phyloP scores from a whole-genome alignment of 2,888 invertebrate species.

The Bruchidius siliquastri region DNA sequence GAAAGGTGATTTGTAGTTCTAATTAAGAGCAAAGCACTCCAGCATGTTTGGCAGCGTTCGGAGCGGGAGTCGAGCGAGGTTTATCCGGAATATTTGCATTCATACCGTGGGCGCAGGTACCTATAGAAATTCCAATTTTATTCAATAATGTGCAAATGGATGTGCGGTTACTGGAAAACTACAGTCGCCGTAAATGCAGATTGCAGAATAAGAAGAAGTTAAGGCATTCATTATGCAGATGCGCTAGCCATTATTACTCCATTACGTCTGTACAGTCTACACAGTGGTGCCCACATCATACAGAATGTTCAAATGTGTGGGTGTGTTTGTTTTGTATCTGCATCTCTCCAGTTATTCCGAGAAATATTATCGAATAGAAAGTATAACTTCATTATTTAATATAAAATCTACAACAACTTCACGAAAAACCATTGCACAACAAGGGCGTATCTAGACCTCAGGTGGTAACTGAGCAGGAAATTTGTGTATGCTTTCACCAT shows the following conservation, averaged over 20 bases:
- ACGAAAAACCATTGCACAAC: too few relatives aligned
- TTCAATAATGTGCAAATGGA: not conserved
- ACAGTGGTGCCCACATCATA: not conserved
- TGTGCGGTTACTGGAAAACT: not conserved
- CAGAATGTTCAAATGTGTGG: too few relatives aligned
- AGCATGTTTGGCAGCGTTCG: not conserved
- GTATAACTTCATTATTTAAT: too few relatives aligned
- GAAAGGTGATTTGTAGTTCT: not conserved
- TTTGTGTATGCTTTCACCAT: too few relatives aligned
- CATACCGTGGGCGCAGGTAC: not conserved
- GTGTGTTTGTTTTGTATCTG: too few relatives aligned
- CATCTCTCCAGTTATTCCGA: too few relatives aligned
- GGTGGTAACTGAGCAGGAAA: too few relatives aligned
- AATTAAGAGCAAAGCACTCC: not conserved
- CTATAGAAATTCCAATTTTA: not conserved
- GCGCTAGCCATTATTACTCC: not conserved
- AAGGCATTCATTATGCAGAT: not conserved
- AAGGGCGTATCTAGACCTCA: too few relatives aligned
- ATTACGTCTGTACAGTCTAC: not conserved
- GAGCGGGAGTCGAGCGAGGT: not conserved
- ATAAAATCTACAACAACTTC: too few relatives aligned
- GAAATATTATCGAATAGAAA: too few relatives aligned
- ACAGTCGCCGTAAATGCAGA: not conserved
- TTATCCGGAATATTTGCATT: not conserved
- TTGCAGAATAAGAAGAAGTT: not conserved